phyloP scores from a whole-genome alignment of 2,113 vertebrate species.

The Cathartes aura region DNA sequence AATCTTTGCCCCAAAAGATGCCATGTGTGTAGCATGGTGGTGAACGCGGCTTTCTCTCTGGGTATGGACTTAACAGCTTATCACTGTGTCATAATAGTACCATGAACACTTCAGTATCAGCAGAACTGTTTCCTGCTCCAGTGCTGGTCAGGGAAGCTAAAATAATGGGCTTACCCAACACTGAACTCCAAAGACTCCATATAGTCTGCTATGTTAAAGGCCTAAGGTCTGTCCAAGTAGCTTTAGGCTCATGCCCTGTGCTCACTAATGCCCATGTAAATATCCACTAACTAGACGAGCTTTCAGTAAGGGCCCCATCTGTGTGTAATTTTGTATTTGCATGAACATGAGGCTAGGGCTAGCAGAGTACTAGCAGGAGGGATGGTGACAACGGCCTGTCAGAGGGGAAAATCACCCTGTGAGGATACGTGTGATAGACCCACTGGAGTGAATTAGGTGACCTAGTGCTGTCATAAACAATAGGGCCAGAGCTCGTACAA shows the following conservation, averaged over 20 bases:
- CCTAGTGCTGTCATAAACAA: not conserved
- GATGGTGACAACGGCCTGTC: not conserved
- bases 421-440: not conserved
- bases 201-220: not conserved
- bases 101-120: not conserved
- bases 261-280: not conserved
- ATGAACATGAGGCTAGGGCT: accelerated
- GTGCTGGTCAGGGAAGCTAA: not conserved
- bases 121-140: not conserved
- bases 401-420: not conserved
- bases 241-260: not conserved
- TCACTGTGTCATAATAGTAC: not conserved
- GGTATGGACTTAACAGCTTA: not conserved
- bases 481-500: not conserved
- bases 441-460: conserved; percentile 10
- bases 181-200: not conserved
- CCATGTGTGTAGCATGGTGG: accelerated
- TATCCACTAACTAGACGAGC: not conserved
- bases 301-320: not conserved
- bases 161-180: not conserved
- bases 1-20: not conserved
- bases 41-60: not conserved
- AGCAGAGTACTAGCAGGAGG: not conserved
- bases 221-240: not conserved
- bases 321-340: not conserved